phyloP scores from a whole-genome alignment of 37 sponge, comb jelly and placozoan genomes.

The Aplysina aerophoba region DNA sequence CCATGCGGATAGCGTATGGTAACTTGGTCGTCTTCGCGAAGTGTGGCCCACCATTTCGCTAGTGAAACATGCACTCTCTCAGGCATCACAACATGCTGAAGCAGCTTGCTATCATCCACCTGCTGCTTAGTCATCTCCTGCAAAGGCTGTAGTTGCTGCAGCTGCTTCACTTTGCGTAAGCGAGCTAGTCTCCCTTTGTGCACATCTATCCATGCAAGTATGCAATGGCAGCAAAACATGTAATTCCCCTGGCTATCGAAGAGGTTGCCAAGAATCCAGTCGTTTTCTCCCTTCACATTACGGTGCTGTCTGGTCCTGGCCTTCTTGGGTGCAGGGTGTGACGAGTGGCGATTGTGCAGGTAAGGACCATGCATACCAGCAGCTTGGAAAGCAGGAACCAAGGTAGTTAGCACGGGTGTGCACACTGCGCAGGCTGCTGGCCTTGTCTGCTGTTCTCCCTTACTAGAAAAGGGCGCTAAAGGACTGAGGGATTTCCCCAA shows the following conservation, averaged over 20 bases:
- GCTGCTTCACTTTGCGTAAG: neutral
- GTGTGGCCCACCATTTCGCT: neutral
- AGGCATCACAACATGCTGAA: neutral
- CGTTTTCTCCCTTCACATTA: neutral
- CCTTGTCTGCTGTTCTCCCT: neutral
- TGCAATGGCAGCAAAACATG: neutral
- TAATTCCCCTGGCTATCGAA: constrained; percentile 2
- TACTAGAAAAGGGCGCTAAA: too few species aligned
- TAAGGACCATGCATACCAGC: neutral
- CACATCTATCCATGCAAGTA: neutral
- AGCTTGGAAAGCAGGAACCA: constrained; percentile 7
- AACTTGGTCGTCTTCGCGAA: neutral
- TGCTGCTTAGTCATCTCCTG: neutral
- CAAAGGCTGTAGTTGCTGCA: neutral
- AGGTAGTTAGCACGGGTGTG: neutral
- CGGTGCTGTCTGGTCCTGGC: neutral
- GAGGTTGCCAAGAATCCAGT: neutral
- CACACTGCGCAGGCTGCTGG: neutral
- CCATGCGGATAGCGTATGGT: neutral
- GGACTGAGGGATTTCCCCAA: too few species aligned
- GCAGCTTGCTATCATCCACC: neutral
- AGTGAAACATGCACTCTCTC: neutral
- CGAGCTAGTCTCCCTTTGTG: neutral
- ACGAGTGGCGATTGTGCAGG: neutral
- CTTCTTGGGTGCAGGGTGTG: too few species aligned